phyloP scores from a whole-genome alignment of 2,888 invertebrate species.

The Bellardia bayeri region DNA sequence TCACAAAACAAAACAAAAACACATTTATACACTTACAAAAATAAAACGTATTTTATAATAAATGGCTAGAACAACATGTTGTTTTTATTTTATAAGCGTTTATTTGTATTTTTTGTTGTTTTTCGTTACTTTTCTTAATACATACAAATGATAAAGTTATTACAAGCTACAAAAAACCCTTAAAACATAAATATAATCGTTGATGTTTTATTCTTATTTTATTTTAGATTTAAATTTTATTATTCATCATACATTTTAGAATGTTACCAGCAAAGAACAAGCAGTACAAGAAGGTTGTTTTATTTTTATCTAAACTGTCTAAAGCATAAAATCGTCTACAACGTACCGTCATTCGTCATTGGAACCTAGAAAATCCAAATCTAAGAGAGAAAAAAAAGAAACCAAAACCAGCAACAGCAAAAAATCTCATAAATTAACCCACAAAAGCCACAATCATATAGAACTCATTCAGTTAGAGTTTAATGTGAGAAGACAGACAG shows the following conservation, averaged over 20 bases:
- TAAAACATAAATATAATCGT: conserved; percentile 40
- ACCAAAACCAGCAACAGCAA: conserved; percentile 7
- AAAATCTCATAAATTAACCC: conserved; percentile 68
- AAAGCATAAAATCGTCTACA: conserved; percentile 55
- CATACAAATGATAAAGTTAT: conserved; percentile 62
- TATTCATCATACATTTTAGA: conserved; percentile 57
- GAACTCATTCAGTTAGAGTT: conserved; percentile 48
- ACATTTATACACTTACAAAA: neutral
- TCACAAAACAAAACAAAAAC: neutral
- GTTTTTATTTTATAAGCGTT: conserved; percentile 9
- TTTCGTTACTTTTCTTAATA: conserved; percentile 7
- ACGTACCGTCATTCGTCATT: conserved; percentile 63
- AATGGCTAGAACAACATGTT: conserved; percentile 41
- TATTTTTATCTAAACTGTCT: conserved; percentile 42
- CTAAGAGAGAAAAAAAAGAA: conserved; percentile 18
- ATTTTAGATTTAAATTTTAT: conserved; percentile 42
- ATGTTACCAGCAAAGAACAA: conserved; percentile 14
- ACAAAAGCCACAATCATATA: conserved; percentile 61
- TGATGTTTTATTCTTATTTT: conserved; percentile 12
- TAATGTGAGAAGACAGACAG: conserved; percentile 37
- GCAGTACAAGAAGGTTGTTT: conserved; percentile 35
- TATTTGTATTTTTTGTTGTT: conserved; percentile 32
- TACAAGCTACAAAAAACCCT: conserved; percentile 52
- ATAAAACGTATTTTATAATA: conserved; percentile 31
- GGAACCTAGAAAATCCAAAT: conserved; percentile 38